Evolutionary conservation across 2,797 vertebrate genomes (phyloP).

Genomic region (Coluber constrictor): DNA sequence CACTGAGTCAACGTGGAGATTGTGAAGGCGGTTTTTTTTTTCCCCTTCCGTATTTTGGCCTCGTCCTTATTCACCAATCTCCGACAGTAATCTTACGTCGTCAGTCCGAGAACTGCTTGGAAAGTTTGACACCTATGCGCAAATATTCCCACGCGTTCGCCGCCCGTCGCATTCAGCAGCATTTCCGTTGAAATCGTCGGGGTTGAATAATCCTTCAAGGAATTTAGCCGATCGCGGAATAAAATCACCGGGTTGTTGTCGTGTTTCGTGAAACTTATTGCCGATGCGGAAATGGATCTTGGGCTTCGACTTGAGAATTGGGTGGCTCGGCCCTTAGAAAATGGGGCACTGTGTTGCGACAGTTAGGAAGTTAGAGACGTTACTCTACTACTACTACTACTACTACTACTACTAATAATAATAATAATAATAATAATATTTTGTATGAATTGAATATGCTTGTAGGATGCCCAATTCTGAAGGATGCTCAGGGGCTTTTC

Average conservation of each 20-base stretch:
- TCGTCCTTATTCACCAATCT: neutral
- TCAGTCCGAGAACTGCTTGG: neutral
- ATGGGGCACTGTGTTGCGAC: neutral
- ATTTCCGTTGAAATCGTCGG: neutral
- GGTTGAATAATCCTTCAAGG: neutral
- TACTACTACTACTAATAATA: too few species aligned
- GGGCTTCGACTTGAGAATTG: neutral
- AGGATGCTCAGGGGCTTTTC: neutral
- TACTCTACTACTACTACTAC: too few species aligned
- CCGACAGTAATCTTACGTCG: neutral
- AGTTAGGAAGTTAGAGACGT: neutral
- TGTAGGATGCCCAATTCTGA: neutral
- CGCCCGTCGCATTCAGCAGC: neutral
- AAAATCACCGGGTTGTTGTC: neutral
- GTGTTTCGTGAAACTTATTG: neutral
- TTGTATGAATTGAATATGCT: neutral
- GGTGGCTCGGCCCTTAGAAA: neutral
- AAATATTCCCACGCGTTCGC: neutral
- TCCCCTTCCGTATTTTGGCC: fast-evolving
- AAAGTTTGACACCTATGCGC: neutral
- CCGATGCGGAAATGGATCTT: neutral
- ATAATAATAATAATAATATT: neutral
- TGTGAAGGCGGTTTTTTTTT: neutral
- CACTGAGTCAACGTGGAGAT: neutral
- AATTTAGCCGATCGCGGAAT: neutral